phyloP scores from a whole-genome alignment of 2,113 vertebrate species.

The Laticauda laticaudata region DNA sequence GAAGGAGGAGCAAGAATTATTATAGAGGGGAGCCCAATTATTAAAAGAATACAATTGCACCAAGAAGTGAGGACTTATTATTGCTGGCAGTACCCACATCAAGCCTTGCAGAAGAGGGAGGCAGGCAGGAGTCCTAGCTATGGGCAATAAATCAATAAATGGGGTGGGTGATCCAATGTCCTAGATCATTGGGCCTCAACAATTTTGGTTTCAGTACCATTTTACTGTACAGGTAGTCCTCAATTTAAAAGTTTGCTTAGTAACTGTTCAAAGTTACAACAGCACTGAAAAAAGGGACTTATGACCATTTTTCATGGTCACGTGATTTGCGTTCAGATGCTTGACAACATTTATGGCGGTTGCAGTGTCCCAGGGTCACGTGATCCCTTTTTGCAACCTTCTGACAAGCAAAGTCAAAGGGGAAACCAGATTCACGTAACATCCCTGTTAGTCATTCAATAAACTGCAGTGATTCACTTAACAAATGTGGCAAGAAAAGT shows the following conservation, averaged over 20 bases:
- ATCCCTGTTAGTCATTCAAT: background rate
- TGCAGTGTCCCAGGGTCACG: background rate
- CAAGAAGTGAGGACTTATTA: background rate
- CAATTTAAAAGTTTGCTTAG: background rate
- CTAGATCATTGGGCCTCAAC: background rate
- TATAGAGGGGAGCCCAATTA: too few species aligned
- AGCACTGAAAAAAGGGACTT: background rate
- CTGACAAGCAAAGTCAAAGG: background rate
- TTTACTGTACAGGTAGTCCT: background rate
- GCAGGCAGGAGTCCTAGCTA: background rate
- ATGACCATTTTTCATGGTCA: background rate
- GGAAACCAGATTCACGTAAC: background rate
- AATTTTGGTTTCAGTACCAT: background rate
- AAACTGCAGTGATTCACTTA: background rate
- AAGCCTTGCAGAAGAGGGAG: background rate
- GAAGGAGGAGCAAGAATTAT: too few species aligned
- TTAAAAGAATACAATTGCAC: too few species aligned
- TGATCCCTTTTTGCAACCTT: background rate
- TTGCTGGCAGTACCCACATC: background rate
- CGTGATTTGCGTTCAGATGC: background rate
- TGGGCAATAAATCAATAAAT: background rate
- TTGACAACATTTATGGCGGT: background rate
- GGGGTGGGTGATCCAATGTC: background rate
- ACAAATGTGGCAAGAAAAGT: background rate
- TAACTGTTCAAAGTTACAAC: background rate